phyloP scores from a whole-genome alignment of 2,888 invertebrate species.

The Conomelus anceps region DNA sequence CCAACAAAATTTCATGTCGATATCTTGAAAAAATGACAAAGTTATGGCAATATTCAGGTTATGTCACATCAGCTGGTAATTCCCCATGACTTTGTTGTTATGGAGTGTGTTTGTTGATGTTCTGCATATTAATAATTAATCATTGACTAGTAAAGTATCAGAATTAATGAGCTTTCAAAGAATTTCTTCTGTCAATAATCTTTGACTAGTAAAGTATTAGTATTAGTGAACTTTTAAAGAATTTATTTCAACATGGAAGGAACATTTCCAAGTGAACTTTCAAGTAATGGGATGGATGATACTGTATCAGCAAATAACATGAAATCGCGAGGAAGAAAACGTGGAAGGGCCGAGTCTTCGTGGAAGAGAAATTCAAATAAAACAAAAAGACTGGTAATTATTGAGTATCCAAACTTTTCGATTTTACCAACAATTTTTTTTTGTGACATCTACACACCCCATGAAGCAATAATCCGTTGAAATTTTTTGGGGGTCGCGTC shows the following conservation, averaged over 20 bases:
- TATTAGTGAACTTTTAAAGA: neutral
- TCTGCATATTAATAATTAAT: neutral
- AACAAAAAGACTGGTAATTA: too few species aligned
- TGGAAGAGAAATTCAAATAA: neutral
- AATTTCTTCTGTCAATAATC: too few species aligned
- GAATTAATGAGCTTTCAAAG: neutral
- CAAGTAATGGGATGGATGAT: neutral
- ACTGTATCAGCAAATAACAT: neutral
- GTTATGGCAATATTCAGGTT: neutral
- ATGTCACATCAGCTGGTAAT: neutral
- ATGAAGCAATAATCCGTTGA: too few species aligned
- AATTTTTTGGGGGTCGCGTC: too few species aligned
- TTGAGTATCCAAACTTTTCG: too few species aligned
- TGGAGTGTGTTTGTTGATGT: neutral
- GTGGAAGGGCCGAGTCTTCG: neutral
- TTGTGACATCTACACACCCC: too few species aligned
- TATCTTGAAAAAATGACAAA: neutral
- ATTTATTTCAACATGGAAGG: neutral
- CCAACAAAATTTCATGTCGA: neutral
- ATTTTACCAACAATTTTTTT: too few species aligned
- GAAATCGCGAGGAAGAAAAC: neutral
- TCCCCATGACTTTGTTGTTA: neutral
- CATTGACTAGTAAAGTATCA: too few species aligned
- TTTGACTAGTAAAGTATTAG: neutral
- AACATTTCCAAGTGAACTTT: too few species aligned